A percentile compares a stretch with the other conserved stretches of the same genome.
Conservation (phyloP, 2,888 invertebrate species). For the Hydraecia micacea region DNA sequence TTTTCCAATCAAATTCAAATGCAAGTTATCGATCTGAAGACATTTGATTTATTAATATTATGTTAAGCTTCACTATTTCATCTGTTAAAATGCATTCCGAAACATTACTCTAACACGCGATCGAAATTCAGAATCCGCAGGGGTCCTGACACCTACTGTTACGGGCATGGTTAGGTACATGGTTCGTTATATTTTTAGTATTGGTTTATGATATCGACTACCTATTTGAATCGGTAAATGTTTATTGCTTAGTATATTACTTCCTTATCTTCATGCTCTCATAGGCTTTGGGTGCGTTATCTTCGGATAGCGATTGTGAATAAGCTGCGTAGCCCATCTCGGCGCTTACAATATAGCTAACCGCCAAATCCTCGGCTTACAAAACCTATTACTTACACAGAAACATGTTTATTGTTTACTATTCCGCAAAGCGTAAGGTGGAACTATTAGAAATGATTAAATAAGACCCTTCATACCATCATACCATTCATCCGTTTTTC, state of each 20-base stretch:
- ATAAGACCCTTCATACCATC: conserved; percentile 30
- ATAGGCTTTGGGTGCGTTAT: conserved; percentile 38
- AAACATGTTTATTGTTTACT: conserved; percentile 11
- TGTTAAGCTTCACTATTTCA: conserved; percentile 60
- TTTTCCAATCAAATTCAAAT: conserved; percentile 48
- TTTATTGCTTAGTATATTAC: conserved; percentile 60
- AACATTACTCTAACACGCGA: conserved; percentile 59
- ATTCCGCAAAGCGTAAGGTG: conserved; percentile 34
- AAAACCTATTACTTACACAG: conserved; percentile 21
- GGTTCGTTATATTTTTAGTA: conserved; percentile 51
- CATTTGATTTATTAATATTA: conserved; percentile 58
- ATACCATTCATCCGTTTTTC: conserved; percentile 28
- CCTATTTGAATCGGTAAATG: conserved; percentile 48
- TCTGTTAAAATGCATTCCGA: conserved; percentile 55
- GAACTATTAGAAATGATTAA: conserved; percentile 42
- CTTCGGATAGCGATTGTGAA: conserved; percentile 41
- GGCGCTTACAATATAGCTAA: conserved; percentile 8
- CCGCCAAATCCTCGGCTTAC: conserved; percentile 14
- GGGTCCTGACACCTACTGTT: conserved; percentile 69
- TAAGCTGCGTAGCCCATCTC: conserved; percentile 33
- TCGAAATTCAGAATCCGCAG: conserved; percentile 58
- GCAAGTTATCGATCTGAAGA: conserved; percentile 37
- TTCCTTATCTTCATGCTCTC: conserved; percentile 56
- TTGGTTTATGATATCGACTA: conserved; percentile 59
- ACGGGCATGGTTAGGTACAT: conserved; percentile 42